These are phyloP conservation scores for Caenorhabditis zanzibari DNA, from an alignment of 2,888 invertebrate genomes.

Conservation along the genomic window DNA sequence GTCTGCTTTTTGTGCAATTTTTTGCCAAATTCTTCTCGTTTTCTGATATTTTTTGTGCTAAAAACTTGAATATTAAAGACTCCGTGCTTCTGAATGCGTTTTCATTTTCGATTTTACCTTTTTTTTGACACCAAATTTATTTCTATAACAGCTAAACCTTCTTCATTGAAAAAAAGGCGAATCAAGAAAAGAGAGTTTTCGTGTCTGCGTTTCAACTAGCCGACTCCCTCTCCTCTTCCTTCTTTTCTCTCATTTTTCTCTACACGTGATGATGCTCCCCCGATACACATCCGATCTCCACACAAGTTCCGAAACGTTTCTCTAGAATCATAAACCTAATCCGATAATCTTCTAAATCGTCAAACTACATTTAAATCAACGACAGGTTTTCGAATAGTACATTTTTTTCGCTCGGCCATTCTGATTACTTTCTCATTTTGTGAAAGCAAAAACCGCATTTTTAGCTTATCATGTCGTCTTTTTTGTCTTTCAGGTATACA, in stretches of 20 bases:
- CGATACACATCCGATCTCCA: not conserved
- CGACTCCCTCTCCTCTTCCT: not conserved
- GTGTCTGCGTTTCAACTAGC: constrained; percentile 2
- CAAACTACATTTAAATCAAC: constrained; percentile 8
- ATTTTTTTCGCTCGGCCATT: constrained; percentile 16
- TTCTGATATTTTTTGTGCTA: too few species aligned
- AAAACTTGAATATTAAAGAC: too few species aligned
- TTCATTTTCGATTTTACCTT: not conserved
- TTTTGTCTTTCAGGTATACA: too few species aligned
- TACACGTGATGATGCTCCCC: constrained; percentile 21
- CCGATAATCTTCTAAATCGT: not conserved
- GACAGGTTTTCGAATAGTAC: constrained; percentile 27
- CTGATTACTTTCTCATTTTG: constrained; percentile 7
- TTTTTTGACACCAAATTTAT: too few species aligned
- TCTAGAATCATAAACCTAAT: too few species aligned
- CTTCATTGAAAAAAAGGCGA: not conserved
- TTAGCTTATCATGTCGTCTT: not conserved
- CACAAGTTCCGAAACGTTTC: too few species aligned
- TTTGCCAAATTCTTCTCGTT: too few species aligned
- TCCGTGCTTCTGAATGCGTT: too few species aligned
- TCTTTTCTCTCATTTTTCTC: not conserved
- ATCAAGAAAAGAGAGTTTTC: not conserved
- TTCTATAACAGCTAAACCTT: too few species aligned
- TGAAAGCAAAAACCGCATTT: not conserved
- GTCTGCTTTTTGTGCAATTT: too few species aligned